Evolutionary conservation across 2,888 invertebrate species (phyloP).

Genomic region (Eudemis profundana): DNA sequence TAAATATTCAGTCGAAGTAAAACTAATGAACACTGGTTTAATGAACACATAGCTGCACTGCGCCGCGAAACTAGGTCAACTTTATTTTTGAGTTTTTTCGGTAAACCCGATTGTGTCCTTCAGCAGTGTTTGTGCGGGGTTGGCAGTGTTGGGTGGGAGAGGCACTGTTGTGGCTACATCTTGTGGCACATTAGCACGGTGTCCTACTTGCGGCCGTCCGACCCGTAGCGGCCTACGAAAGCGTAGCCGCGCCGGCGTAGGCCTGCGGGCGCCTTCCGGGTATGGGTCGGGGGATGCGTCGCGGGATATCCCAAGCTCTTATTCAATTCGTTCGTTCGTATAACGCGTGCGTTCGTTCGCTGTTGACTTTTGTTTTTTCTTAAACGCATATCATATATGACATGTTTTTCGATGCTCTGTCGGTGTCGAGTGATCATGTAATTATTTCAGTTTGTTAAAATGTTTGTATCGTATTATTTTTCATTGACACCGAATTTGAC

Average conservation of each 20-base stretch:
- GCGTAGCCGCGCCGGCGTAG: constrained; percentile 72
- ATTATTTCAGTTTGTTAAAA: too few species aligned
- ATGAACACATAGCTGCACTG: constrained; percentile 68
- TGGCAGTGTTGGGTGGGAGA: constrained; percentile 65
- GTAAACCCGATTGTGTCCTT: too few species aligned
- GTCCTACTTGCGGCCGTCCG: constrained; percentile 70
- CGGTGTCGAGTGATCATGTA: too few species aligned
- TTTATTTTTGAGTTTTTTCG: constrained; percentile 52
- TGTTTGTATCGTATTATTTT: too few species aligned
- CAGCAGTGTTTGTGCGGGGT: constrained; percentile 59
- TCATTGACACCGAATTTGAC: too few species aligned
- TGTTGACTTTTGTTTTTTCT: too few species aligned
- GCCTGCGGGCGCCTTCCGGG: constrained; percentile 62
- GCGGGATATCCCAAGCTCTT: constrained; percentile 59
- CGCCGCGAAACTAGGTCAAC: constrained; percentile 75
- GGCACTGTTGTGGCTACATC: constrained; percentile 56
- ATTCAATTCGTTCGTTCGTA: too few species aligned
- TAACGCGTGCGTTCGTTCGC: too few species aligned
- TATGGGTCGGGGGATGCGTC: constrained; percentile 55
- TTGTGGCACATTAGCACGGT: constrained; percentile 68
- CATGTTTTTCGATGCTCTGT: too few species aligned
- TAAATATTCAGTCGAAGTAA: constrained; percentile 67
- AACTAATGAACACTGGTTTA: constrained; percentile 77
- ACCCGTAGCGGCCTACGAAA: constrained; percentile 77
- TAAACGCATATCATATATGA: too few species aligned